Evolutionary conservation across 2,797 vertebrate genomes (phyloP).

Genomic region (Podargus strigoides): DNA sequence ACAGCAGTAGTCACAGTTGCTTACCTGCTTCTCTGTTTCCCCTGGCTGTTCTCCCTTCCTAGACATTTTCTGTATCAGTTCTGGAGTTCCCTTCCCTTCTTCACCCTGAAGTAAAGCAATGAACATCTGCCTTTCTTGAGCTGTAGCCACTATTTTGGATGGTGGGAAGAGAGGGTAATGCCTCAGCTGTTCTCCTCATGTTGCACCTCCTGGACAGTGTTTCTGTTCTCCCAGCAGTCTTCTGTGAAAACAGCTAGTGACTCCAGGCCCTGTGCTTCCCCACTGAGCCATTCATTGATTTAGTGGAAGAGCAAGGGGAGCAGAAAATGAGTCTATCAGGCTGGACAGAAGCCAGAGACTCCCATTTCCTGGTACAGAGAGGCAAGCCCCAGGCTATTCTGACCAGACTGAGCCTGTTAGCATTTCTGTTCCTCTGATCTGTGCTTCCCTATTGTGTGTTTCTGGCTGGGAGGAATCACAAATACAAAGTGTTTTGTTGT

Average conservation of each 20-base stretch:
- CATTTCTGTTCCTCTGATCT: slow-evolving; percentile 47
- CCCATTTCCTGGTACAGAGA: slow-evolving; percentile 36
- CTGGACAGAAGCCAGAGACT: slow-evolving; percentile 24
- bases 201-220: not conserved
- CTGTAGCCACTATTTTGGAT: not conserved
- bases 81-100: not conserved
- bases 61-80: not conserved
- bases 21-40: not conserved
- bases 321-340: slow-evolving; percentile 1
- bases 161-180: not conserved
- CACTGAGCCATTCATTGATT: slow-evolving; percentile 36
- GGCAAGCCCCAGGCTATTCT: slow-evolving; percentile 17
- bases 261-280: slow-evolving; percentile 23
- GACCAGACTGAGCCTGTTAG: slow-evolving; percentile 43
- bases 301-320: slow-evolving; percentile 16
- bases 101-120: not conserved
- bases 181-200: slow-evolving; percentile 23
- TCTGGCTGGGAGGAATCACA: slow-evolving; percentile 23
- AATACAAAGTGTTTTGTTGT: slow-evolving; percentile 35
- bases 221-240: slow-evolving; percentile 16
- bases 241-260: slow-evolving; percentile 33
- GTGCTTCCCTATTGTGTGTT: slow-evolving; percentile 27
- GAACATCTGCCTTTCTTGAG: not conserved
- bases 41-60: not conserved
- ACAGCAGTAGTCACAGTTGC: not conserved